Evolutionary conservation across 2,888 invertebrate species (phyloP).

Genomic region (Leptopterna dolabrata): DNA sequence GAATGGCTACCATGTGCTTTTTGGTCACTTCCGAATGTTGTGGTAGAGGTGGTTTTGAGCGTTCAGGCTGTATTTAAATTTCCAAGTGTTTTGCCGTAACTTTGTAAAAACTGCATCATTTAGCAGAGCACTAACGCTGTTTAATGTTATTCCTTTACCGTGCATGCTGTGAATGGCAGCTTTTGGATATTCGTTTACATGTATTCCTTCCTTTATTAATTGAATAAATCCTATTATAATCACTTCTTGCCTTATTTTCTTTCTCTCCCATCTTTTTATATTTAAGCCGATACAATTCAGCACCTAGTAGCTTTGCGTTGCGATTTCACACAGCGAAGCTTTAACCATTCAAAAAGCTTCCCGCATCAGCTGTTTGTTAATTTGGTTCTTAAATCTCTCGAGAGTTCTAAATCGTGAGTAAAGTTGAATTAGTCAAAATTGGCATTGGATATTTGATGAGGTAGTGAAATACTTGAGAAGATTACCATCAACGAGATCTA

Average conservation of each 20-base stretch:
- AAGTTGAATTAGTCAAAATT: too few species aligned
- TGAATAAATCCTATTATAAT: neutral
- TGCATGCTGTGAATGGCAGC: conserved; percentile 28
- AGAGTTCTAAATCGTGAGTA: too few species aligned
- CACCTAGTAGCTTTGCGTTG: neutral
- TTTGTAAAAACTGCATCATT: neutral
- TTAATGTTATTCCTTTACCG: neutral
- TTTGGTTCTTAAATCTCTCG: too few species aligned
- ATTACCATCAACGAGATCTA: too few species aligned
- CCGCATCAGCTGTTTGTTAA: too few species aligned
- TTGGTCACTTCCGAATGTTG: neutral
- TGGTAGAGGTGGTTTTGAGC: conserved; percentile 1
- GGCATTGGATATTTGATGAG: too few species aligned
- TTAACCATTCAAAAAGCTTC: too few species aligned
- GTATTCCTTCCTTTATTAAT: neutral
- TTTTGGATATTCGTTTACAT: neutral
- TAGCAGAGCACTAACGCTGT: conserved; percentile 18
- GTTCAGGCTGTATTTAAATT: neutral
- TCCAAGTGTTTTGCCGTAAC: neutral
- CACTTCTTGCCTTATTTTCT: neutral
- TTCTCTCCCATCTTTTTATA: neutral
- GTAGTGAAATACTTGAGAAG: too few species aligned
- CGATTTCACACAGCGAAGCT: neutral
- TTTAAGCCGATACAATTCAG: neutral
- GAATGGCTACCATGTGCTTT: neutral